phyloP scores from a whole-genome alignment of 2,113 vertebrate species.

The Oophaga pumilio region DNA sequence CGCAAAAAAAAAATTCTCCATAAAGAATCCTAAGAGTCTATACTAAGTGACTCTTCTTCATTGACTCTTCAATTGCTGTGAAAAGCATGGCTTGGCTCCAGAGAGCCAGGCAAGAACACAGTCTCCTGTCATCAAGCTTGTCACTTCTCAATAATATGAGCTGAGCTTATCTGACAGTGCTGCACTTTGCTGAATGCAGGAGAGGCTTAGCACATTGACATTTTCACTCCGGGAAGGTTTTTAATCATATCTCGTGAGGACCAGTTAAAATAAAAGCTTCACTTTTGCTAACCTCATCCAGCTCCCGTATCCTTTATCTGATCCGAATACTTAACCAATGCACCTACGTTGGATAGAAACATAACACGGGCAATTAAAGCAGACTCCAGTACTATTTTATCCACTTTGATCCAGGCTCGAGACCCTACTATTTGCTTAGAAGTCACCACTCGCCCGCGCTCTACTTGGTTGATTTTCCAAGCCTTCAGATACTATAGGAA shows the following conservation, averaged over 20 bases:
- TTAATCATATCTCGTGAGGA: conserved; percentile 27
- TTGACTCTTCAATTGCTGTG: conserved; percentile 27
- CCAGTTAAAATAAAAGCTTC: background rate
- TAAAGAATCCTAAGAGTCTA: background rate
- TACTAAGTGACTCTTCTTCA: background rate
- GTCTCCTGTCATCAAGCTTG: background rate
- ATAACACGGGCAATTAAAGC: background rate
- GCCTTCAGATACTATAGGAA: background rate
- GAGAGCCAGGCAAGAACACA: background rate
- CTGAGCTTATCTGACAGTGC: conserved; percentile 31
- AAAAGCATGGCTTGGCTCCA: conserved; percentile 36
- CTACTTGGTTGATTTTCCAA: background rate
- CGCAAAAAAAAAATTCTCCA: background rate
- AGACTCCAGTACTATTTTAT: background rate
- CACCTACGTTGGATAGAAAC: background rate
- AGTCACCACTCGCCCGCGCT: background rate
- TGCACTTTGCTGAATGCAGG: conserved; percentile 14
- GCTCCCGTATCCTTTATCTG: background rate
- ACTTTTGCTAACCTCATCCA: background rate
- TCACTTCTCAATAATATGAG: conserved; percentile 21
- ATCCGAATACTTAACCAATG: conserved; percentile 10
- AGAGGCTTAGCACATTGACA: background rate
- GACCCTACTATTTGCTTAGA: background rate
- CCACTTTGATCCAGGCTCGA: background rate
- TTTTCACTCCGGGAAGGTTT: conserved; percentile 22